These are phyloP conservation scores for Drosophila peninsularis DNA, from an alignment of 2,888 invertebrate genomes.

Conservation along the genomic window DNA sequence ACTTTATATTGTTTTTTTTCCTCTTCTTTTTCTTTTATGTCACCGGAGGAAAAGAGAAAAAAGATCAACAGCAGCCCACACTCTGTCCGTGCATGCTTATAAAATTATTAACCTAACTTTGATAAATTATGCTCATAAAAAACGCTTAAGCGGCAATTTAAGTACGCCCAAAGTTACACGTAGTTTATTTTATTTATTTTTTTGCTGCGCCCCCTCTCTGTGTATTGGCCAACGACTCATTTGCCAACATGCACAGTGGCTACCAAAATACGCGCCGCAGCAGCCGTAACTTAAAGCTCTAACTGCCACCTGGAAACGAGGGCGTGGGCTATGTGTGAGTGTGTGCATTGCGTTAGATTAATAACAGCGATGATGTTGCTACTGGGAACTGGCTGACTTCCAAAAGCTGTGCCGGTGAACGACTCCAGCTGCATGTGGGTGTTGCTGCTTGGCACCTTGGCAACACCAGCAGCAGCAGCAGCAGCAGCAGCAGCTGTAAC, in stretches of 20 bases:
- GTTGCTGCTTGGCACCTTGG: slow-evolving; percentile 72
- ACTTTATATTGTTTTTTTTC: slow-evolving; percentile 55
- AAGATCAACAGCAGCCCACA: slow-evolving; percentile 43
- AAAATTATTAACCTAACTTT: slow-evolving; percentile 77
- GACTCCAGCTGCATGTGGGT: slow-evolving; percentile 68
- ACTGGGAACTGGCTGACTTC: slow-evolving; percentile 51
- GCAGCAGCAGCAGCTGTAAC: slow-evolving; percentile 11
- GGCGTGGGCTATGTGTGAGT: slow-evolving; percentile 39
- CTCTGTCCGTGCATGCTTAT: slow-evolving; percentile 37
- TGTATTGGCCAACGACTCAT: slow-evolving; percentile 73
- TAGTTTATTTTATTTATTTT: slow-evolving; percentile 25
- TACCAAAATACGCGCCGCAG: slow-evolving; percentile 72
- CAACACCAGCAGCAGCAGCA: slow-evolving; percentile 36
- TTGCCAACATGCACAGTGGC: slow-evolving; percentile 66
- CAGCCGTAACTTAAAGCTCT: slow-evolving; percentile 43
- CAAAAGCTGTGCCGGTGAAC: slow-evolving; percentile 62
- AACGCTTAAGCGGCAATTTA: slow-evolving; percentile 76
- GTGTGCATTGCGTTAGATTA: slow-evolving; percentile 69
- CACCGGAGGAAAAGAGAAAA: slow-evolving; percentile 34
- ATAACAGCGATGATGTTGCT: slow-evolving; percentile 66
- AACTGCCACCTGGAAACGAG: slow-evolving; percentile 34
- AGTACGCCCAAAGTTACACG: slow-evolving; percentile 72
- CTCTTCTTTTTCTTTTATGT: slow-evolving; percentile 47
- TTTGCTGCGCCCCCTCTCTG: slow-evolving; percentile 27
- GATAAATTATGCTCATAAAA: slow-evolving; percentile 79